phyloP scores from a whole-genome alignment of 2,888 invertebrate genomes.

The Petrolisthes manimaculis region DNA sequence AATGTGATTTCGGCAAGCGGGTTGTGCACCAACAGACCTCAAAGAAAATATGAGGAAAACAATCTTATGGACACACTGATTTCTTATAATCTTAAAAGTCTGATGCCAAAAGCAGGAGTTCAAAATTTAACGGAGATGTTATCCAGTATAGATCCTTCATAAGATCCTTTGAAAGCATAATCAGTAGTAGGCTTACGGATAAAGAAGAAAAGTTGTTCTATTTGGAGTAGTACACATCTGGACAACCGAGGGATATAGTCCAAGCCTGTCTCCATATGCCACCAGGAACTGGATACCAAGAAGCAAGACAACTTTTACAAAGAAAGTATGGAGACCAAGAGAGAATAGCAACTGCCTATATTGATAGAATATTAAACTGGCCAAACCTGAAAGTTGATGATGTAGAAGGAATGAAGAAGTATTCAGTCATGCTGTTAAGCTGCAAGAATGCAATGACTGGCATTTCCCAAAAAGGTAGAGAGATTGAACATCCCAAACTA shows the following conservation, averaged over 20 bases:
- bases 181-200: neutral
- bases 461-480: neutral
- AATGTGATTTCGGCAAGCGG: too few species aligned
- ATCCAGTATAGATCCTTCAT: slow-evolving; percentile 14
- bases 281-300: neutral
- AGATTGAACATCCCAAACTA: slow-evolving; percentile 20
- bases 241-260: neutral
- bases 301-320: slow-evolving; percentile 2
- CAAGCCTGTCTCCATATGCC: slow-evolving; percentile 6
- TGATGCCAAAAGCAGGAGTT: neutral
- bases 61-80: too few species aligned
- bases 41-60: too few species aligned
- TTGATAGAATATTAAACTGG: slow-evolving; percentile 7
- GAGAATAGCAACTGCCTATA: neutral
- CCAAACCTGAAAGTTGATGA: neutral
- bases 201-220: slow-evolving; percentile 3
- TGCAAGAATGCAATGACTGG: neutral
- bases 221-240: slow-evolving; percentile 22
- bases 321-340: slow-evolving; percentile 23
- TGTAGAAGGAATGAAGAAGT: neutral
- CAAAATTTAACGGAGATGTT: slow-evolving; percentile 4
- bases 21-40: too few species aligned
- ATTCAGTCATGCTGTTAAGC: neutral
- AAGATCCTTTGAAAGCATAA: neutral
- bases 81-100: neutral